Base-by-base conservation (phyloP, 1,140 invertebrate species). In the Dufourea novaeangliae region DNA sequence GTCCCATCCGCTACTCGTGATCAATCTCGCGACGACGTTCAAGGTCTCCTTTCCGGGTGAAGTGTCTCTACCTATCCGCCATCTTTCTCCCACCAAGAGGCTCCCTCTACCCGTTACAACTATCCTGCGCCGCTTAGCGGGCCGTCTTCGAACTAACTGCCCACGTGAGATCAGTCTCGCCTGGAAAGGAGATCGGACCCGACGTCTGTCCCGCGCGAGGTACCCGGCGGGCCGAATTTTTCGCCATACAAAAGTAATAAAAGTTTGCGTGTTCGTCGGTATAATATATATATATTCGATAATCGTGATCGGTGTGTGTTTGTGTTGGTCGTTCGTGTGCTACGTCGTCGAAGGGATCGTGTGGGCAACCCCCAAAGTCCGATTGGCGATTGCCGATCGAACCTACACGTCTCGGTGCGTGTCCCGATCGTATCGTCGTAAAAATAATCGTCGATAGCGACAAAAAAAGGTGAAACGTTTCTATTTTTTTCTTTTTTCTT, bases 241-340 rank as follows among this genome's bases (percentile, higher is more conserved):
- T 66, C 61, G 46, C 54, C 67, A 34, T 77, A 77, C 34, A 77
- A 77, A 77, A 77, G 68, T 77, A 77, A 77, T 63, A 77, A 77
- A 77, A 77, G 25, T 61, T 71, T 32, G 41, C 41, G 68, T 54
- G 73, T 77, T 46, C 25, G 27, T 29, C 41, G 41, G 41, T 50
- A 3, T 17, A n/a, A n/a, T 46, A 37, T n/a, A n/a, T 62, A 20
- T 22, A 1, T 3, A 37, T 71, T 77, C 66, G 67, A 61, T 62
- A 54, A 62, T 77, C 67, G 67, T 69, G 39, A 66, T 54, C 50
- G 50, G 39, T 46, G n/a, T 8, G 4, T 6, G 8, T 46, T 20
- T 46, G 25, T 44, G 34, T 64, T 70, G 66, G 54, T 69, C 44
- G 75, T 39, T 41, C 76, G 69, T 29, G 25, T 52, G 61, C 37